Evolutionary conservation across 2,797 vertebrate genomes (phyloP), one percentile per base, ranked within the genome.

Genomic region (Rachycentron canadum): DNA sequence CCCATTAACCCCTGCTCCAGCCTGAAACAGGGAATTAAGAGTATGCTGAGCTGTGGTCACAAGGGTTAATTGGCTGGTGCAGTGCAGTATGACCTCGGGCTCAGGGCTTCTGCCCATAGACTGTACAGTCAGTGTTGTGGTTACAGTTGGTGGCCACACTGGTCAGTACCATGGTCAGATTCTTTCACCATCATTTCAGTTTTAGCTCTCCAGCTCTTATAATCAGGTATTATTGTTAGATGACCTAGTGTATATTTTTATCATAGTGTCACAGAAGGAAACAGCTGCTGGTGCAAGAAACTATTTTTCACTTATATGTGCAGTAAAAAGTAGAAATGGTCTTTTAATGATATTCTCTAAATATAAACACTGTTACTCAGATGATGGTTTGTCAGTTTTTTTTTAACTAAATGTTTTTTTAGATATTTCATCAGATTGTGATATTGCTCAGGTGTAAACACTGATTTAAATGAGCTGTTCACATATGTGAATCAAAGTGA

Each of bases 1-100:
- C 69, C 60, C 73, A 78, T 81, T 79, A 81, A 78, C 72, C 32
- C 1, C 79, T 28, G 61, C 73, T 79, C 55, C 25, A 43, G 59
- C 49, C 56, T 49, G 53, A 81, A 80, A 75, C n/a, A 2, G 57
- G 74, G 57, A 80, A 87, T 86, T 60, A 73, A 47, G 57, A 72
- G 43, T 7, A 10, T 30, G 75, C 75, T 19, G 61, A 49, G 72
- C 50, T 64, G 57, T 73, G 69, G 4, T 76, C 71, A 58, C 25
- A 69, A 4, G 30, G 47, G 75, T 49, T 79, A 55, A 81, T 82
- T 78, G 43, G 59, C 75, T 63, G 64, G 74, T 62, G 71, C 59
- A 25, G 65, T 56, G 66, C 13, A 26, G 52, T 7, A 11, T 16
- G 12, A 17, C 52, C 64, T 74, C 47, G 53, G 60, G 13, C 76